phyloP scores from a whole-genome alignment of 2,113 vertebrate species.

The Pterocles orientalis region DNA sequence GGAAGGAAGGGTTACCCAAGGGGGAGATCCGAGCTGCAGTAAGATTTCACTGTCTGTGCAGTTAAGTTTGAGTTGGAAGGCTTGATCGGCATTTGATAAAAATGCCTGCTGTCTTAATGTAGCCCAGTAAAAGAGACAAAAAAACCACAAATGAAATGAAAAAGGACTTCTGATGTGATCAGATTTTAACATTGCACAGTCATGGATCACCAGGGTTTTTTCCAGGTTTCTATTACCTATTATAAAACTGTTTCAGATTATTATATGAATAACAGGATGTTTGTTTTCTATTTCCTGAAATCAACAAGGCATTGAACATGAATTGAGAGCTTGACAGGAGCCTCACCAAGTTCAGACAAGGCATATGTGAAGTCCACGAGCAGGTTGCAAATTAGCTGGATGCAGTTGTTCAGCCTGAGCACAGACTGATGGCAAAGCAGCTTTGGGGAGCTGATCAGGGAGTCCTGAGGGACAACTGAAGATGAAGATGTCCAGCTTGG shows the following conservation, averaged over 20 bases:
- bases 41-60: neutral
- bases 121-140: neutral
- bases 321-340: neutral
- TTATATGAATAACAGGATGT: neutral
- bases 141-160: neutral
- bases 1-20: neutral
- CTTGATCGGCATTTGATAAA: neutral
- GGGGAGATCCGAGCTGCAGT: neutral
- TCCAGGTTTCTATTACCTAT: neutral
- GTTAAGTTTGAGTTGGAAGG: neutral
- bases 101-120: neutral
- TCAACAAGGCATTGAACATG: neutral
- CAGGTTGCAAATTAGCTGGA: rapidly evolving
- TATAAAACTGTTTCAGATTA: neutral
- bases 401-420: neutral
- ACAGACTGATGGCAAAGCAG: rapidly evolving
- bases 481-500: neutral
- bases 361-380: neutral
- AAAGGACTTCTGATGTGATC: neutral
- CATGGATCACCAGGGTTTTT: rapidly evolving
- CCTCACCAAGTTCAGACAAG: rapidly evolving
- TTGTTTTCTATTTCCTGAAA: neutral
- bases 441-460: neutral
- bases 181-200: neutral
- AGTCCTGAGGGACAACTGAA: neutral